A percentile compares a stretch with the other conserved stretches of the same genome.
Evolutionary conservation across 1,140 invertebrate species (phyloP).

Genomic region (Sarcophaga peregrina): DNA sequence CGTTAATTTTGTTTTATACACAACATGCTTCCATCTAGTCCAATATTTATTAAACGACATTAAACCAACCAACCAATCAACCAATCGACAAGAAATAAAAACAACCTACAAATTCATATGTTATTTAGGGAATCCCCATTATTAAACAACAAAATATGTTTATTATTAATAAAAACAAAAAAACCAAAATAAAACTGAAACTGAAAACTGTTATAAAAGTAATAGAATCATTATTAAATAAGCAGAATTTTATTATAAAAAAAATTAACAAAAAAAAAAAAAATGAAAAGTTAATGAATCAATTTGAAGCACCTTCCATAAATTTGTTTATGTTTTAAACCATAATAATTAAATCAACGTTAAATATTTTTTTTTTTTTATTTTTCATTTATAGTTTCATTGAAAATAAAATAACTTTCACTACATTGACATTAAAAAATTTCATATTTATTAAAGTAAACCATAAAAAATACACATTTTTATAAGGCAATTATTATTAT

Average conservation of each 20-base stretch:
- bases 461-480: slow-evolving; percentile 26
- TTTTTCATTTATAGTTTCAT: background rate
- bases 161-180: background rate
- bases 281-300: background rate
- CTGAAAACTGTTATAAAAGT: background rate
- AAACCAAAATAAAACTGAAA: background rate
- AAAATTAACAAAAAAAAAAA: background rate
- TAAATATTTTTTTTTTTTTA: background rate
- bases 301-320: slow-evolving; percentile 2
- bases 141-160: background rate
- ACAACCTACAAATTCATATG: background rate
- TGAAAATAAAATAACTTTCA: background rate
- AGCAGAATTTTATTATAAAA: too few species aligned
- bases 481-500: slow-evolving; percentile 39
- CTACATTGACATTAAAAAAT: background rate
- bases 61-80: background rate
- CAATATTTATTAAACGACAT: background rate
- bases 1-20: background rate
- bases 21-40: background rate
- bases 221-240: too few species aligned
- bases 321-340: background rate
- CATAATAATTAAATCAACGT: slow-evolving; percentile 11
- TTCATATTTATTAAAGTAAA: slow-evolving; percentile 3
- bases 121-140: slow-evolving; percentile 22
- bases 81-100: background rate